Conservation (phyloP, 2,797 vertebrate species). For the Ctenosaura bakeri region DNA sequence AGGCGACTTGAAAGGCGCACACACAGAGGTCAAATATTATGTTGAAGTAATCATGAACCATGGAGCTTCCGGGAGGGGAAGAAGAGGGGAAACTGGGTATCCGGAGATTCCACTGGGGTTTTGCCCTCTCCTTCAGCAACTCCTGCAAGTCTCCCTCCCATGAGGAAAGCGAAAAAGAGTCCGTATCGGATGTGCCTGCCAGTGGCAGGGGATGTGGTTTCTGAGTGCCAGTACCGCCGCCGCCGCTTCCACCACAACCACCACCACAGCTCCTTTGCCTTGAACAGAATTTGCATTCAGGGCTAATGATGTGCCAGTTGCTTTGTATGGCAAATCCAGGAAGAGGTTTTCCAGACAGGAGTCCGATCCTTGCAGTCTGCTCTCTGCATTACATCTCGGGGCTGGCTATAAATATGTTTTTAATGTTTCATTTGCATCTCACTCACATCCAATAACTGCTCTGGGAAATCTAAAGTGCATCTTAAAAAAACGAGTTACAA, state of each 20-base stretch:
- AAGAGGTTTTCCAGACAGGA: slow-evolving; percentile 24
- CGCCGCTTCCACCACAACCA: too few species aligned
- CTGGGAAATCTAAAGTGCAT: slow-evolving; percentile 74
- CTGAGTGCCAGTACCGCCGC: too few species aligned
- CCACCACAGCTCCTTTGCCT: not conserved
- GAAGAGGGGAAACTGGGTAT: too few species aligned
- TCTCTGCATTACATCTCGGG: slow-evolving; percentile 21
- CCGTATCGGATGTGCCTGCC: not conserved
- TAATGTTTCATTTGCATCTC: slow-evolving; percentile 71
- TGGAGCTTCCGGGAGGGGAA: too few species aligned
- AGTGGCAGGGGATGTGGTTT: too few species aligned
- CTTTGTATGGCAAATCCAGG: slow-evolving; percentile 38
- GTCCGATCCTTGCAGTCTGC: slow-evolving; percentile 47
- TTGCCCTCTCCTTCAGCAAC: not conserved
- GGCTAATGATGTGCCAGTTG: slow-evolving; percentile 50
- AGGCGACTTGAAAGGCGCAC: too few species aligned
- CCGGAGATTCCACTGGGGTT: too few species aligned
- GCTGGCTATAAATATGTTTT: slow-evolving; percentile 61
- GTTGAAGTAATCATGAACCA: too few species aligned
- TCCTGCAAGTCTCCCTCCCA: not conserved
- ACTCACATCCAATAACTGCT: slow-evolving; percentile 55
- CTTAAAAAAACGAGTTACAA: slow-evolving; percentile 58
- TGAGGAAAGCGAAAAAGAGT: not conserved
- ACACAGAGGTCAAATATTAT: too few species aligned
- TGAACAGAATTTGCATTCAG: slow-evolving; percentile 21